Evolutionary conservation across 2,888 invertebrate species (phyloP).

Genomic region (Drosophila eohydei): DNA sequence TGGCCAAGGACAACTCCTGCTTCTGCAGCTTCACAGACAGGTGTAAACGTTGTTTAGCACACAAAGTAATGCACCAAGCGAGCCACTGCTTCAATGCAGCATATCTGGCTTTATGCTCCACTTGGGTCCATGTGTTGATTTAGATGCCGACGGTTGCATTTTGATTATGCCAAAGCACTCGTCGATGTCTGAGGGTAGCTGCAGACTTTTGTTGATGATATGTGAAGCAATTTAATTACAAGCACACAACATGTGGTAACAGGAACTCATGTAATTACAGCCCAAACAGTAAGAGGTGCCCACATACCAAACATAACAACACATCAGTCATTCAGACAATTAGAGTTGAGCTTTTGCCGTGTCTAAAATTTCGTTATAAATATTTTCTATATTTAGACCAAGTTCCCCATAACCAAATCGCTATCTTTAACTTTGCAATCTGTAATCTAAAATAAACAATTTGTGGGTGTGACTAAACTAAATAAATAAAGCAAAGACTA

Average conservation of each 20-base stretch:
- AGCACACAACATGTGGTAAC: conserved; percentile 72
- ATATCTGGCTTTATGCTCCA: conserved; percentile 6
- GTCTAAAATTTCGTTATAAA: conserved; percentile 6
- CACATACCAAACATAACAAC: conserved; percentile 61
- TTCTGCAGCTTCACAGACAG: conserved; percentile 57
- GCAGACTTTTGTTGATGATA: conserved; percentile 53
- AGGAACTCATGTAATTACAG: conserved; percentile 43
- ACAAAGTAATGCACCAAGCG: conserved; percentile 52
- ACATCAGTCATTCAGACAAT: conserved; percentile 7
- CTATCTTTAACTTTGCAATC: conserved; percentile 5
- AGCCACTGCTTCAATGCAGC: conserved; percentile 2
- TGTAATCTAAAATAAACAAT: conserved; percentile 1
- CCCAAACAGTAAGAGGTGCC: conserved; percentile 55
- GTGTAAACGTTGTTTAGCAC: conserved; percentile 72
- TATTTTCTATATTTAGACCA: conserved; percentile 49
- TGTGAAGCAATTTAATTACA: conserved; percentile 73
- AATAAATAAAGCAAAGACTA: background rate
- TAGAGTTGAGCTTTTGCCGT: conserved; percentile 12
- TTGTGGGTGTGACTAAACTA: conserved; percentile 16
- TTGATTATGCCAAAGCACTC: conserved; percentile 66
- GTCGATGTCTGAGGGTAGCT: conserved; percentile 35
- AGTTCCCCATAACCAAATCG: conserved; percentile 30
- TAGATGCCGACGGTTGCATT: conserved; percentile 71
- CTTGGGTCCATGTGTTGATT: conserved; percentile 43
- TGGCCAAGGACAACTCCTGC: conserved; percentile 66